Conservation (phyloP, 1,140 invertebrate species). For the Dufourea novaeangliae region DNA sequence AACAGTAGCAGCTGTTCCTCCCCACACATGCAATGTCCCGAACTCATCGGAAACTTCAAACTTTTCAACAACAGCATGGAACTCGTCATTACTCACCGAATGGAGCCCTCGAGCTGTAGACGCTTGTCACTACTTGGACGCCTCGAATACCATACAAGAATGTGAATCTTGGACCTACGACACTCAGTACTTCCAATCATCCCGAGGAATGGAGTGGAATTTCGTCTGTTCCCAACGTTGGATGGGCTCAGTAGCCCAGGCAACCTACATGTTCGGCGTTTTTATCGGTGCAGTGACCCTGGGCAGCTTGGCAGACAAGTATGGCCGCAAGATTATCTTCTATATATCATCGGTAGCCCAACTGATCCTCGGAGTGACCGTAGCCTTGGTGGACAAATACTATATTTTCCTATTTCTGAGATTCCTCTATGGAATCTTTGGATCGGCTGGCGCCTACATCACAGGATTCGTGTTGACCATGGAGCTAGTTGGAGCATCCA, state of each 20-base stretch:
- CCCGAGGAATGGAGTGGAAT: conserved; percentile 90
- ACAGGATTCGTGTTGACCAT: conserved; percentile 93
- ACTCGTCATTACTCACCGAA: not conserved
- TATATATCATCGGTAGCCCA: conserved; percentile 88
- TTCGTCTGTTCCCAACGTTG: conserved; percentile 91
- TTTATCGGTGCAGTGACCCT: conserved; percentile 91
- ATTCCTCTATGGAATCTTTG: conserved; percentile 90
- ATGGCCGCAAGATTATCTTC: conserved; percentile 91
- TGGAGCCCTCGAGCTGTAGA: conserved; percentile 79
- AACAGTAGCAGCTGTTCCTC: conserved; percentile 89
- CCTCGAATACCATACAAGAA: conserved; percentile 77
- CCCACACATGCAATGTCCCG: conserved; percentile 87
- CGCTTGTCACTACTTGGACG: conserved; percentile 81
- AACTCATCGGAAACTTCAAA: conserved; percentile 51
- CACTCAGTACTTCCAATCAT: conserved; percentile 86
- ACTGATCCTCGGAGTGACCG: conserved; percentile 86
- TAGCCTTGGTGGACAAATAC: conserved; percentile 89
- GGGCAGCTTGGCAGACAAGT: conserved; percentile 93
- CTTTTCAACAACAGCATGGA: not conserved
- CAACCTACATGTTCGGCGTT: conserved; percentile 94
- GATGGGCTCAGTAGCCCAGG: conserved; percentile 91
- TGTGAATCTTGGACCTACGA: conserved; percentile 89
- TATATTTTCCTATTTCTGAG: conserved; percentile 86
- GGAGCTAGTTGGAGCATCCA: conserved; percentile 92
- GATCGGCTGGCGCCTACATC: conserved; percentile 92